phyloP scores from a whole-genome alignment of 2,113 vertebrate genomes.

The Sula dactylatra region DNA sequence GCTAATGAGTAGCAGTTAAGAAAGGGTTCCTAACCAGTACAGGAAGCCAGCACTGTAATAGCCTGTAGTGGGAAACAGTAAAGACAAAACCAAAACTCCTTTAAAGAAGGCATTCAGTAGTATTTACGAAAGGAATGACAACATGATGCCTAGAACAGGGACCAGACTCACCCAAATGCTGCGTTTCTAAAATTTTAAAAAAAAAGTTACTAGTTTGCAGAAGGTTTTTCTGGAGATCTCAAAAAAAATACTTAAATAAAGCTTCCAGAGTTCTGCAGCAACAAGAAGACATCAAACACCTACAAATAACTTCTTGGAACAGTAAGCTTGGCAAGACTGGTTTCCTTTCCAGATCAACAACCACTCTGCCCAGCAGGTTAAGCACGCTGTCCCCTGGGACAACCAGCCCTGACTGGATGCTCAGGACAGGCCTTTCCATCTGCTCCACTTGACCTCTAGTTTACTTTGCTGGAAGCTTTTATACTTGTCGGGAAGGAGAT shows the following conservation, averaged over 20 bases:
- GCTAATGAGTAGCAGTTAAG: background rate
- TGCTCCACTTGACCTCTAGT: background rate
- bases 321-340: background rate
- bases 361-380: fast-evolving
- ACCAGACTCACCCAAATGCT: background rate
- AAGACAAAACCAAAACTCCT: background rate
- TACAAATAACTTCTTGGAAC: background rate
- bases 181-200: background rate
- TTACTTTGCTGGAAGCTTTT: background rate
- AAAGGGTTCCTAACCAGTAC: background rate
- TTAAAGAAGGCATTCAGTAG: background rate
- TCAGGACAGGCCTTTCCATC: background rate
- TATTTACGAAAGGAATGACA: background rate
- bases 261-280: background rate
- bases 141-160: background rate
- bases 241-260: background rate
- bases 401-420: background rate
- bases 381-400: background rate
- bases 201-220: background rate
- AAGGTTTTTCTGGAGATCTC: background rate
- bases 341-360: background rate
- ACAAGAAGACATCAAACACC: background rate
- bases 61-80: background rate
- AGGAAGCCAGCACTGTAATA: background rate
- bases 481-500: background rate